A percentile compares a stretch with the other conserved stretches of the same genome.
These are phyloP conservation scores for Hyaena hyaena DNA, from an alignment of 2,113 vertebrate genomes.

Conservation along the genomic window DNA sequence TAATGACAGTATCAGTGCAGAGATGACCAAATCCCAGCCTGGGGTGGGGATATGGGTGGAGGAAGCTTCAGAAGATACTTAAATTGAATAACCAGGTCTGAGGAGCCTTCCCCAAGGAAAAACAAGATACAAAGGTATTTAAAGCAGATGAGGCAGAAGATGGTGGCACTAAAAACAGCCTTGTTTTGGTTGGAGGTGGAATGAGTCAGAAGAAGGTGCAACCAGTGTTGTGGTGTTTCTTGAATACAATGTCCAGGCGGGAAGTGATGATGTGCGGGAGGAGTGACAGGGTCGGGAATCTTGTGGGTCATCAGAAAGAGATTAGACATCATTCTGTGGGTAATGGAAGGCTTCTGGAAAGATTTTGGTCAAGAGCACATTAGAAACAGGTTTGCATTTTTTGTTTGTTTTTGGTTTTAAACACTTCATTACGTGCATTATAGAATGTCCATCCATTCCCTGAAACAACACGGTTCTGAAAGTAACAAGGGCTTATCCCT, in stretches of 20 bases:
- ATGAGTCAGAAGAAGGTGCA: background rate
- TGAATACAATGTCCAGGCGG: background rate
- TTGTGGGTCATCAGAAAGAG: background rate
- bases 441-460: background rate
- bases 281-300: background rate
- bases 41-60: rapidly evolving
- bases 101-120: background rate
- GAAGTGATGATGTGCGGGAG: background rate
- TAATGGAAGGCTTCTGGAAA: background rate
- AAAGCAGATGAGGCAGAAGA: background rate
- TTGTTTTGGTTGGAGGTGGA: background rate
- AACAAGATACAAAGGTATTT: background rate
- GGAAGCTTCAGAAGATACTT: background rate
- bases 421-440: background rate
- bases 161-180: background rate
- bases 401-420: background rate
- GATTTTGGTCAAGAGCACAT: background rate
- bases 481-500: background rate
- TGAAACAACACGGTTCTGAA: background rate
- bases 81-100: background rate
- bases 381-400: background rate
- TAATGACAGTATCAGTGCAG: background rate
- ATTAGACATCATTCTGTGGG: background rate
- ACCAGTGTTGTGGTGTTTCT: background rate
- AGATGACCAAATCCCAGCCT: background rate